Base-by-base conservation (phyloP, 2,113 vertebrate species). In the Theristicus caerulescens region DNA sequence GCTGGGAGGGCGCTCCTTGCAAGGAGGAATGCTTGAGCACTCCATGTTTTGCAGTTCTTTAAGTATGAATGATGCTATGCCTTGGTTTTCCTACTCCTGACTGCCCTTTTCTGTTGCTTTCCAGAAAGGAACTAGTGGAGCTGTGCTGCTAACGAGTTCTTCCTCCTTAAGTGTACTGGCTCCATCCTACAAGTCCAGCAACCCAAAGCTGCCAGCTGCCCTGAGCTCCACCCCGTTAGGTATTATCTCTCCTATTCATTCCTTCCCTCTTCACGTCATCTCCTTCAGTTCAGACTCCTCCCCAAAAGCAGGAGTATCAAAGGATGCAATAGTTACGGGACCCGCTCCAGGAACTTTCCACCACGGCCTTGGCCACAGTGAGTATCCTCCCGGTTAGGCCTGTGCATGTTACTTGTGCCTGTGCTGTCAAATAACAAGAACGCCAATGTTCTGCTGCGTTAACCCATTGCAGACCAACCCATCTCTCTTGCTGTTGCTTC, bases 261-360 rank as follows among this genome's bases (percentile, higher is more conserved):
- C 97, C 51, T 98, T 98, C 90, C 98, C 98, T 86, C 97, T 98
- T 80, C 98, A 94, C 31, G 98, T 98, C 87, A 98, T 98, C 85
- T 98, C 98, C 95, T 98, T 98, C 96, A 98, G 98, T 95, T 94
- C 98, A 4, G 98, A 99, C 66, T 97, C 98, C 16, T 64, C 97
- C 81, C 78, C 98, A 65, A 98, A 98, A 88, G 85, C 98, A 62
- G 97, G 98, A 84, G 97, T 97, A 73, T 98, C 98, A 51, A 98
- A 98, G 95, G 98, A 98, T 65, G 98, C 98, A 69, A 98, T 98
- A 34, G 98, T 99, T 52, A 98, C 98, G 0, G 98, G 98, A 81
- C 98, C 98, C 52, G 98, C 98, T 82, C 98, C 98, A 2, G 98
- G 98, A 70, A 98, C 98, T 8, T 98, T 99, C 94, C 98, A 99